These are phyloP conservation scores for Periphyllus acericola DNA, from an alignment of 2,888 invertebrate genomes.

Conservation along the genomic window DNA sequence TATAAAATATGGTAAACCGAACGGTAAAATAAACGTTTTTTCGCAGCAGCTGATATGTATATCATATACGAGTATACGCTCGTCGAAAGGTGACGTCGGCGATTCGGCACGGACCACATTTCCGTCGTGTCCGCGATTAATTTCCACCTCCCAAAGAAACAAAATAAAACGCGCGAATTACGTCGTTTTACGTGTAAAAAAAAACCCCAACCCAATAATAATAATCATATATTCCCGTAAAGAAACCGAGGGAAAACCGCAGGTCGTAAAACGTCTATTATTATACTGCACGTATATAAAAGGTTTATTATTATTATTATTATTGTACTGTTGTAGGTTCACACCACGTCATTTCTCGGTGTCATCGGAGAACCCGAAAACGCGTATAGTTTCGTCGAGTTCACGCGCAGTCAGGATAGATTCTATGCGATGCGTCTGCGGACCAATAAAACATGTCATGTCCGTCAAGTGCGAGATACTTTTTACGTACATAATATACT, in stretches of 20 bases:
- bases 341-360: background rate
- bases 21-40: constrained; percentile 30
- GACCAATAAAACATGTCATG: no score
- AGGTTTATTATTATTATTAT: background rate
- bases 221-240: background rate
- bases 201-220: background rate
- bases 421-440: background rate
- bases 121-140: constrained; percentile 35
- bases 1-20: background rate
- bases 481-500: background rate
- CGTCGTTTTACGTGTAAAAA: background rate
- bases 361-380: constrained; percentile 3
- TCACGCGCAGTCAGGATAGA: background rate
- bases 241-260: constrained; percentile 15
- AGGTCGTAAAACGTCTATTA: background rate
- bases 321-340: background rate
- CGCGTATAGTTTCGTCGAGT: background rate
- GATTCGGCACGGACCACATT: constrained; percentile 53
- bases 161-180: background rate
- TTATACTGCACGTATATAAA: background rate
- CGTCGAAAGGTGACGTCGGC: background rate
- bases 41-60: background rate
- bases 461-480: no score
- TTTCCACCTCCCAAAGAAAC: background rate
- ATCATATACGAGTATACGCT: no score